Evolutionary conservation across 1,140 invertebrate species (phyloP), one percentile per base, ranked within the genome.

Genomic region (Polypedilum pembai): DNA sequence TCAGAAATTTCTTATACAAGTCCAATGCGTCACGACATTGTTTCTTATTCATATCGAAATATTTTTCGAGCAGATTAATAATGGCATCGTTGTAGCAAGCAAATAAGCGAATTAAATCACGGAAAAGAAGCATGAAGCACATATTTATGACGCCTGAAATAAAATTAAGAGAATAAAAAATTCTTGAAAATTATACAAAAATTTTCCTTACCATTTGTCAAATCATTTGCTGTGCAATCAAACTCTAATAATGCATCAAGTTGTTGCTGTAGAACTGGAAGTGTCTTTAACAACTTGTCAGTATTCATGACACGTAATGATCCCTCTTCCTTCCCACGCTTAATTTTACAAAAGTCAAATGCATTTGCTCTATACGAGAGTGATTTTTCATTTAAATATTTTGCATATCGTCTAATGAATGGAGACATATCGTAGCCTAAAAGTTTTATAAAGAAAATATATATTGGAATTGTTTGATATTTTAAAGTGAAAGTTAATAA

Each of bases 41-140:
- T 83, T 99, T 99, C 83, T 99, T 99, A 84, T 99, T 99, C 96
- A 99, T 99, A 83, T 98, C 96, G 85, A 99, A 99, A 86, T 96
- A 99, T 85, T 99, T 98, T 84, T 97, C 95, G 84, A 99, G 86
- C 77, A 99, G 88, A 87, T 99, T 99, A 79, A 99, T 99, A 78
- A 99, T 97, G 77, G 96, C 98, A 85, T 99, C 98, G 84, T 99
- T 99, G 85, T 99, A 99, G 83, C 97, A 98, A 73, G 98, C 98
- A 88, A 99, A 99, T 75, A 99, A 86, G 78, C 98, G 89, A 82
- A 99, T 99, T 78, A 99, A 89, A 88, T 99, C 98, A 84, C 97
- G 89, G 84, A 99, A 99, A 66, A 99, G 87, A 75, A 99, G 86
- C 92, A 99, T 97, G 83, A 99, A 99, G 78, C 94, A 94, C 86